Conservation (phyloP, 2,888 invertebrate genomes). For the Pteria penguin region DNA sequence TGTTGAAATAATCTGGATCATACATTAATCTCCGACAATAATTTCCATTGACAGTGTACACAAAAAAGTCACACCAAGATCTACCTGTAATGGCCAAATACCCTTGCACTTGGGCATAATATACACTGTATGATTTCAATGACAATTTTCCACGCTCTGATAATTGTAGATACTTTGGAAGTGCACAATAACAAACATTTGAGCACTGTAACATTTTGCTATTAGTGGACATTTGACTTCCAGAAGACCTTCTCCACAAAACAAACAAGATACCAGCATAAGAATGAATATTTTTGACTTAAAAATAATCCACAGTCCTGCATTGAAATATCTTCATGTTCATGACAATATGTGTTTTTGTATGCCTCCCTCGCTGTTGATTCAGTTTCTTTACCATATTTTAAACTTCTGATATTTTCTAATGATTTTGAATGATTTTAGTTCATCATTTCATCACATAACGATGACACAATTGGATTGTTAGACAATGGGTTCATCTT, state of each 20-base stretch:
- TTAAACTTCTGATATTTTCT: neutral
- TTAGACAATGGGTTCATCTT: neutral
- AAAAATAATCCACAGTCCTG: neutral
- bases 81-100: neutral
- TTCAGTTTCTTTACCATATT: neutral
- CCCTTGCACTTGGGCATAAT: neutral
- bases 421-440: neutral
- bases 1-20: neutral
- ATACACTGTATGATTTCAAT: neutral
- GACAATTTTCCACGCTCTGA: neutral
- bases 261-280: neutral
- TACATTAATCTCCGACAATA: neutral
- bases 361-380: neutral
- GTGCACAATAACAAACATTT: neutral
- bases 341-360: too few relatives aligned
- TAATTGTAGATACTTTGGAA: neutral
- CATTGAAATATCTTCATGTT: neutral
- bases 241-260: neutral
- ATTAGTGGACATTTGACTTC: constrained; percentile 4
- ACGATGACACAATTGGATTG: neutral
- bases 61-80: constrained; percentile 10
- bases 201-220: neutral
- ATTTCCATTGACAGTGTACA: constrained; percentile 1
- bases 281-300: neutral
- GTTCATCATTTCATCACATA: neutral